Percentiles rank a stretch among this genome's conserved stretches.
Conservation (phyloP, 2,113 vertebrate genomes). For the Hyperopisus bebe region DNA sequence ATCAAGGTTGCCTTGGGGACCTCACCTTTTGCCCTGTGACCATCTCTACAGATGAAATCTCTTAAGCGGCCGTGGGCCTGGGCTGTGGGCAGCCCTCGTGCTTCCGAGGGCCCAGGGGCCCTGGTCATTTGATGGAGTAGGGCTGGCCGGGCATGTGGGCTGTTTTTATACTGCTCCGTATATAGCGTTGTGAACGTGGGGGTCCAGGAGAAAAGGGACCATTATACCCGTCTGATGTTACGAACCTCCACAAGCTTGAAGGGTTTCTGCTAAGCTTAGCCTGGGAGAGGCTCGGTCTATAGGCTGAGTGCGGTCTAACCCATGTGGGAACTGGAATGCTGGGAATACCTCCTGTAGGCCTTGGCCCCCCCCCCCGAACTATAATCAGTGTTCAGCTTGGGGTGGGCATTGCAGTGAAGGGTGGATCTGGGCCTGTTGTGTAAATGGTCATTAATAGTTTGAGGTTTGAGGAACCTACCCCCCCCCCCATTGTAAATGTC, state of each 20-base stretch:
- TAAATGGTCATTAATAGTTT: background rate
- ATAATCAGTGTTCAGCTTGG: background rate
- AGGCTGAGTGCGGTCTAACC: background rate
- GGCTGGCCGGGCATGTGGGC: background rate
- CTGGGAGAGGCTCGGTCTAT: background rate
- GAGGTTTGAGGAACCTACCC: background rate
- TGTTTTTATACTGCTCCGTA: background rate
- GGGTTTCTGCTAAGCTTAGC: background rate
- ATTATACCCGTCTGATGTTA: background rate
- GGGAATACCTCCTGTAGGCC: background rate
- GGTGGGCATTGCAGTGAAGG: background rate
- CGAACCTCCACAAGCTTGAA: background rate
- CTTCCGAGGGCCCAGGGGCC: background rate
- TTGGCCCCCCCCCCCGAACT: background rate
- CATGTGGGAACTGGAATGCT: background rate
- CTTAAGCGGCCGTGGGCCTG: background rate
- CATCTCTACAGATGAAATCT: conserved; percentile 10
- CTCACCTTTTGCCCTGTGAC: background rate
- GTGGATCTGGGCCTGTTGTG: background rate
- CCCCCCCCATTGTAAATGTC: background rate
- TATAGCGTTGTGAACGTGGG: background rate
- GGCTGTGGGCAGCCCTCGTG: background rate
- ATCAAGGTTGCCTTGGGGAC: background rate
- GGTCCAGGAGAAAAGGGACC: background rate
- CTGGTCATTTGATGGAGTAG: background rate